Evolutionary conservation across 2,797 vertebrate species (phyloP).

Genomic region (Molothrus ater): DNA sequence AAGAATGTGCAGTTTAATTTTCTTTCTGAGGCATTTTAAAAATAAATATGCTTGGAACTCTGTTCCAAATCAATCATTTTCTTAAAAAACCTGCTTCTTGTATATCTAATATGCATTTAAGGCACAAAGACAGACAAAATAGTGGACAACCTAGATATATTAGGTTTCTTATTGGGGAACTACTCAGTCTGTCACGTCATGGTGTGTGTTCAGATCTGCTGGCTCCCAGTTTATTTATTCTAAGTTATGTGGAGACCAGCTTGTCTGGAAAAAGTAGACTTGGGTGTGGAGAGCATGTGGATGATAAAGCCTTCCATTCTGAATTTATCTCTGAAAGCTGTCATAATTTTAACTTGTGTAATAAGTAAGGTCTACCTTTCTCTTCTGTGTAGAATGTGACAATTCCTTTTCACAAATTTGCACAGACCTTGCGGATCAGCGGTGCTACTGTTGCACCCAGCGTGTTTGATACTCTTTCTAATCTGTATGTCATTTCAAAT

Average conservation of each 20-base stretch:
- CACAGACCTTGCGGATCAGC: neutral
- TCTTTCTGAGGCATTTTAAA: neutral
- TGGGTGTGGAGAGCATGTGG: neutral
- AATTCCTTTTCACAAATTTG: neutral
- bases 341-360: neutral
- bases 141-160: neutral
- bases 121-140: neutral
- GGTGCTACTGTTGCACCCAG: neutral
- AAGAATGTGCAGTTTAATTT: neutral
- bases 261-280: neutral
- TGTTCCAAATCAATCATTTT: neutral
- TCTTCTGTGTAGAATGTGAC: rapidly evolving
- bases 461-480: neutral
- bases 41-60: neutral
- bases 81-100: neutral
- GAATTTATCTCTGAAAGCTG: neutral
- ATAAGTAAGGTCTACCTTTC: neutral
- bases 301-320: neutral
- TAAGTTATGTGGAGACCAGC: neutral
- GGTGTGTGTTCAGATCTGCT: neutral
- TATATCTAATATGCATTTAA: neutral
- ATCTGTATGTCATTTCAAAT: neutral
- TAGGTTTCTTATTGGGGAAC: neutral
- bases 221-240: neutral
- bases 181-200: neutral